phyloP scores from a whole-genome alignment of 2,113 vertebrate genomes.

The Cairina moschata region DNA sequence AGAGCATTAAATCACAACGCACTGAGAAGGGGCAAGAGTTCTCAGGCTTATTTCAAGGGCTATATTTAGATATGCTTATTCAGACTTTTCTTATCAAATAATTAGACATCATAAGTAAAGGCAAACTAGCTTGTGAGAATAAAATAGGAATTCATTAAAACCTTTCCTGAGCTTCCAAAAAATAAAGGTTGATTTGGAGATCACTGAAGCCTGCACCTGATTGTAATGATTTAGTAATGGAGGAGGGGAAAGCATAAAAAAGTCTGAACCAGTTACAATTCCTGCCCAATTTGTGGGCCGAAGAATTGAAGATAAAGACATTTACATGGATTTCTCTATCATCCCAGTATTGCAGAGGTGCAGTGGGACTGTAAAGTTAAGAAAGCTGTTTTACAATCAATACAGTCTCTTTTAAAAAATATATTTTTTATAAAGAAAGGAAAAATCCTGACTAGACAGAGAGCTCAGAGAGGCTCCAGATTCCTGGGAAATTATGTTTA shows the following conservation, averaged over 20 bases:
- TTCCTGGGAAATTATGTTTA: background rate
- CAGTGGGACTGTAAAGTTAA: background rate
- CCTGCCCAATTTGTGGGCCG: background rate
- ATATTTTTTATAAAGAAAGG: background rate
- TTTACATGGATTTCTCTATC: background rate
- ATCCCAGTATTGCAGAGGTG: background rate
- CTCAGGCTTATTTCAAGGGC: slow-evolving; percentile 4
- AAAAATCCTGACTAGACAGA: background rate
- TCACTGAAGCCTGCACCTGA: slow-evolving; percentile 15
- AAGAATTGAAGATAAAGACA: background rate
- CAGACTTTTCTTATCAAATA: slow-evolving; percentile 42
- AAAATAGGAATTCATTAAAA: slow-evolving; percentile 35
- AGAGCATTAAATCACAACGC: slow-evolving; percentile 8
- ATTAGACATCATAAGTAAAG: slow-evolving; percentile 27
- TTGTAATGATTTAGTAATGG: background rate
- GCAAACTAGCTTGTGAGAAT: slow-evolving; percentile 35
- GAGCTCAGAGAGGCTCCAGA: background rate
- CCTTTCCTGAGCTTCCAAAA: slow-evolving; percentile 1
- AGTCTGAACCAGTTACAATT: background rate
- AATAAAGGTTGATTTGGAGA: background rate
- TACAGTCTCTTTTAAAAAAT: background rate
- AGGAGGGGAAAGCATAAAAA: background rate
- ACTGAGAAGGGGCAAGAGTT: background rate
- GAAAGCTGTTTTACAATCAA: background rate
- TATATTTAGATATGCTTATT: slow-evolving; percentile 50